phyloP scores from a whole-genome alignment of 2,888 invertebrate species.

The Pollenia amentaria region DNA sequence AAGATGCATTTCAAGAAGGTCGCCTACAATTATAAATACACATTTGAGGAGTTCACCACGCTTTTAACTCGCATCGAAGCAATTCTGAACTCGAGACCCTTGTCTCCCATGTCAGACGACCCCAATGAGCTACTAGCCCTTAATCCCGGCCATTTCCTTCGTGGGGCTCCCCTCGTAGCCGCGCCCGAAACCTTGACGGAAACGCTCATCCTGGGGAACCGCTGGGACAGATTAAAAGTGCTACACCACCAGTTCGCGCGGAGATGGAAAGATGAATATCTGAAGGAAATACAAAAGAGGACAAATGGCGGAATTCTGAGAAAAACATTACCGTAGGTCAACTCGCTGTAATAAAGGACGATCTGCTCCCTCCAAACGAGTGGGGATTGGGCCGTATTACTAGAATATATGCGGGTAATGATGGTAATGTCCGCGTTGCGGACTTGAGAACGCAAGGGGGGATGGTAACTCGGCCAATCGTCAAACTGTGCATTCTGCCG shows the following conservation, averaged over 20 bases:
- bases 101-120: neutral
- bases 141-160: neutral
- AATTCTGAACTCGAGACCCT: too few relatives aligned
- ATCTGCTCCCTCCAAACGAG: neutral
- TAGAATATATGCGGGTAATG: neutral
- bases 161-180: neutral
- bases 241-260: conserved; percentile 1
- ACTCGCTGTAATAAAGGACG: neutral
- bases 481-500: too few relatives aligned
- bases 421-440: too few relatives aligned
- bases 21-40: too few relatives aligned
- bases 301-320: neutral
- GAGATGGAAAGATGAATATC: neutral
- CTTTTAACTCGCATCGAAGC: too few relatives aligned
- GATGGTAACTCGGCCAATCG: too few relatives aligned
- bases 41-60: too few relatives aligned
- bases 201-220: neutral
- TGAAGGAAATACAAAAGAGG: neutral
- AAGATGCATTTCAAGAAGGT: too few relatives aligned
- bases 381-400: neutral
- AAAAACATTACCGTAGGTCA: too few relatives aligned
- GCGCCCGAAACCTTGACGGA: neutral
- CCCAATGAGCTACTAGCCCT: neutral
- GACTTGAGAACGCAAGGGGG: too few relatives aligned
- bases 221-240: neutral